Evolutionary conservation across 2,797 vertebrate species (phyloP).

Genomic region (Notoglanidium macrostoma): DNA sequence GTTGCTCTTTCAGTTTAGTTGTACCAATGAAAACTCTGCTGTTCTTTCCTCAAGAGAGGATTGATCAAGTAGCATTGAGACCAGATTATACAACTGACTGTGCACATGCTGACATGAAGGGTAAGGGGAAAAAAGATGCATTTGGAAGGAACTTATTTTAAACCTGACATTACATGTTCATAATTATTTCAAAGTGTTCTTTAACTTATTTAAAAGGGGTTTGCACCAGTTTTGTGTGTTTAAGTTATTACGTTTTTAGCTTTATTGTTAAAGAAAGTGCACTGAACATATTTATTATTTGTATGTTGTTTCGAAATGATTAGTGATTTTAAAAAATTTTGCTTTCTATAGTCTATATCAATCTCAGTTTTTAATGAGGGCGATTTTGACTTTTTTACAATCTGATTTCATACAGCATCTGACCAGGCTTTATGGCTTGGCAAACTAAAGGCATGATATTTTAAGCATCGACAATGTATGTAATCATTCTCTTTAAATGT

Average conservation of each 20-base stretch:
- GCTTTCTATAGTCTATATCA: conserved; percentile 39
- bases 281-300: conserved; percentile 54
- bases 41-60: conserved; percentile 38
- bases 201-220: conserved; percentile 57
- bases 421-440: background rate
- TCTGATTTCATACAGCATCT: conserved; percentile 17
- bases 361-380: conserved; percentile 25
- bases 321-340: conserved; percentile 29
- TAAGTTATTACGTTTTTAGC: conserved; percentile 53
- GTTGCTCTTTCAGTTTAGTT: conserved; percentile 52
- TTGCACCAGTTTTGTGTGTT: conserved; percentile 35
- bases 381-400: conserved; percentile 7
- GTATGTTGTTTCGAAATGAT: conserved; percentile 44
- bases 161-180: conserved; percentile 11
- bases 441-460: background rate
- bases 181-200: conserved; percentile 51
- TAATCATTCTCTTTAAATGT: background rate
- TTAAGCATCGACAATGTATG: background rate
- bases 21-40: conserved; percentile 51
- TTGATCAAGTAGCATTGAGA: conserved; percentile 31
- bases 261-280: conserved; percentile 39
- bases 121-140: background rate
- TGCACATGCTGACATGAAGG: conserved; percentile 25
- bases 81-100: conserved; percentile 39
- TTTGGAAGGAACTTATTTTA: conserved; percentile 17